Evolutionary conservation across 2,888 invertebrate species (phyloP).

Genomic region (Agrotis exclamationis): DNA sequence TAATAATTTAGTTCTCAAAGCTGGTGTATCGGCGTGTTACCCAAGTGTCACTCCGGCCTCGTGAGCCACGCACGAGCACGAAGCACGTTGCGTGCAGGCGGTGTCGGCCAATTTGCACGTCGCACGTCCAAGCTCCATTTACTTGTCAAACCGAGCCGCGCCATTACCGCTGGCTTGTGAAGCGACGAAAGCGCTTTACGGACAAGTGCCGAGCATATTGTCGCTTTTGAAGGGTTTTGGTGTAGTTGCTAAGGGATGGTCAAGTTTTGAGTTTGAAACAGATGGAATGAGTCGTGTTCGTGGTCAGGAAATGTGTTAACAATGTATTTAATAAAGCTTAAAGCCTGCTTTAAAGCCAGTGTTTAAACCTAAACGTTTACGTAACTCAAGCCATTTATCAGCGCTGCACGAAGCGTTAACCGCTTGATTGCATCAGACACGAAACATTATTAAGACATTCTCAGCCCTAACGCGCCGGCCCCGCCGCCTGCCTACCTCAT

Average conservation of each 20-base stretch:
- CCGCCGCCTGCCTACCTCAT: conserved; percentile 71
- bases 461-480: conserved; percentile 69
- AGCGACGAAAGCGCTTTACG: conserved; percentile 62
- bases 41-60: conserved; percentile 72
- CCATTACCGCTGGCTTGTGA: conserved; percentile 66
- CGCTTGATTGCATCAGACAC: conserved; percentile 63
- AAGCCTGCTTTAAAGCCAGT: background rate
- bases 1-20: conserved; percentile 60
- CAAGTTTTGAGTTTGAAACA: background rate
- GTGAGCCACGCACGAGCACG: conserved; percentile 69
- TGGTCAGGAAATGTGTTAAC: accelerated
- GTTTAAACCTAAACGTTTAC: conserved; percentile 4
- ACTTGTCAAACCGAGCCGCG: conserved; percentile 82
- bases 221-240: background rate
- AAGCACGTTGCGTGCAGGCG: conserved; percentile 67
- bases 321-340: background rate
- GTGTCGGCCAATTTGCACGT: conserved; percentile 86
- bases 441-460: conserved; percentile 72
- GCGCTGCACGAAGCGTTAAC: conserved; percentile 47
- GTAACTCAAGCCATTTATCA: conserved; percentile 20
- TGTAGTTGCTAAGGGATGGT: background rate
- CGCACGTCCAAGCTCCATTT: conserved; percentile 83
- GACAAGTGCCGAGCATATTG: conserved; percentile 16
- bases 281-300: background rate
- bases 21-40: conserved; percentile 64